These are phyloP conservation scores for Perccottus glenii DNA, from an alignment of 2,113 vertebrate genomes.

Conservation along the genomic window DNA sequence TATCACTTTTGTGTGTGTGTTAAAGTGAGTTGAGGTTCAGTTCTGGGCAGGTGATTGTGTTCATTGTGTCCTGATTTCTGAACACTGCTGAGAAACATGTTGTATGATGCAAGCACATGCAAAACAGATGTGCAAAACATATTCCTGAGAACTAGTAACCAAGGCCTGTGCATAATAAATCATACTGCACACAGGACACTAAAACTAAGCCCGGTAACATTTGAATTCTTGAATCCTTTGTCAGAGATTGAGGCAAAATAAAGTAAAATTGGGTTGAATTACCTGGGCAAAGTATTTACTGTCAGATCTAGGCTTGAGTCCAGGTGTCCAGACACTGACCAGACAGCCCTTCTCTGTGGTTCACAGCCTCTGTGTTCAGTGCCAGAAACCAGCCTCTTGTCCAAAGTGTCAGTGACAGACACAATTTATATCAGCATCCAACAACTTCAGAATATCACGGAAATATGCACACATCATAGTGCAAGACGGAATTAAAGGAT, in stretches of 20 bases:
- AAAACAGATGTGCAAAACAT: no score
- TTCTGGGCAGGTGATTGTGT: conserved; percentile 7
- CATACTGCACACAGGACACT: no score
- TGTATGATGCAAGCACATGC: no score
- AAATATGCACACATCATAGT: neutral
- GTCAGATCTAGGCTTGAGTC: conserved; percentile 9
- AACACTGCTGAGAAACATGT: neutral
- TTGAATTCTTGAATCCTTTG: no score
- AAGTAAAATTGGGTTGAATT: neutral
- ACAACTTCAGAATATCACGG: neutral
- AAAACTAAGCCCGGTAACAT: no score
- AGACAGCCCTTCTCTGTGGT: conserved; percentile 15
- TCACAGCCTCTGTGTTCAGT: conserved; percentile 23
- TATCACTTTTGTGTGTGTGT: neutral
- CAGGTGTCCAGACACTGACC: conserved; percentile 16
- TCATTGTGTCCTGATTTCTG: conserved; percentile 2
- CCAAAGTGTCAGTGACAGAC: conserved; percentile 7
- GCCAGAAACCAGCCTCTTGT: conserved; percentile 13
- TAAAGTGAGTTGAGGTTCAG: neutral
- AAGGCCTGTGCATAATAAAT: no score
- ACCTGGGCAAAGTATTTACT: neutral
- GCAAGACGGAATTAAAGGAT: conserved; percentile 48
- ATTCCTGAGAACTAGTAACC: no score
- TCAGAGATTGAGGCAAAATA: no score
- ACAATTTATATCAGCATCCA: conserved; percentile 25